Base-by-base conservation (phyloP, 2,888 invertebrate genomes). In the Synergus itoensis region DNA sequence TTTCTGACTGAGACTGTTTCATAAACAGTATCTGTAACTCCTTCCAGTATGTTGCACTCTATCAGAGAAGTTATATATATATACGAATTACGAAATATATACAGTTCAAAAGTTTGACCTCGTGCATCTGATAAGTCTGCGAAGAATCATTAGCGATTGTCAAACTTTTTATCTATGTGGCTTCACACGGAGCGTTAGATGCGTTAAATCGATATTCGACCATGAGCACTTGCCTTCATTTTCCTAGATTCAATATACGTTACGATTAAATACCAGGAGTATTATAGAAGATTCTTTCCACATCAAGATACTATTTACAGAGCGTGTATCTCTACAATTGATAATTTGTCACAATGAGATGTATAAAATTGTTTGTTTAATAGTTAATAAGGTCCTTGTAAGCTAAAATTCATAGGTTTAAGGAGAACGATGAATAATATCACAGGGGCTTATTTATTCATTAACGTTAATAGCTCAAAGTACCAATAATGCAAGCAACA, bases 321-420 rank as follows among this genome's bases (percentile, higher is more conserved):
- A 82, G 81, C 82, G 85, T 84, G 82, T 83, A 82, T 82, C 82
- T 81, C 77, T 76, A 81, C 21, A 36, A 40, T 79, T 81, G 18
- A 36, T 75, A 45, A 78, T 64, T 75, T 73, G 82, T 79, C 79
- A 83, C 82, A 80, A 80, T 84, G 84, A 85, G 86, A 82, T 88
- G 88, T 88, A 88, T 86, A 88, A 88, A 89, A 88, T 87, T 86
- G 84, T 88, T 88, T 85, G 85, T 88, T 87, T 86, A 81, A 79
- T 88, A 86, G 86, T 86, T 84, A 73, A 84, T 88, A 88, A 87
- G 88, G 79, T 84, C 80, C 82, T 85, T 76, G 76, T 81, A 81
- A 80, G 76, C 75, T 80, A 78, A 73, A 76, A 28, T 76, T 79
- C 75, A 79, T 82, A 82, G 80, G 73, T 73, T 65, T 76, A 76